A percentile compares a stretch with the other conserved stretches of the same genome.
These are phyloP conservation scores for Tachina fera DNA, from an alignment of 2,888 invertebrate genomes.

Conservation along the genomic window DNA sequence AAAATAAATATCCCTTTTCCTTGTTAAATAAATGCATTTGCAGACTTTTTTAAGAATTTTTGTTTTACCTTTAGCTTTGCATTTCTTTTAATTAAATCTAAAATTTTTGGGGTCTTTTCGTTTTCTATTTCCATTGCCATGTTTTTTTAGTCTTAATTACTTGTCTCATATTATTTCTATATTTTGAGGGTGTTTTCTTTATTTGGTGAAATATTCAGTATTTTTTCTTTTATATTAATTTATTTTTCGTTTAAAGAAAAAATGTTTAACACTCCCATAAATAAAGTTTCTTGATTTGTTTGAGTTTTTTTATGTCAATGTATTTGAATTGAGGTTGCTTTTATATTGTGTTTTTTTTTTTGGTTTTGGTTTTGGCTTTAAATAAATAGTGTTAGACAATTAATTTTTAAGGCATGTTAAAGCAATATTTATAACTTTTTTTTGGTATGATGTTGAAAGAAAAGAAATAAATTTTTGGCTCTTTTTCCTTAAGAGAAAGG, in stretches of 20 bases:
- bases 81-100: constrained; percentile 27
- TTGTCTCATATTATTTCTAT: constrained; percentile 40
- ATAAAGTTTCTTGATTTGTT: constrained; percentile 62
- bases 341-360: background rate
- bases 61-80: constrained; percentile 20
- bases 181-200: constrained; percentile 64
- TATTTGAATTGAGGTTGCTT: constrained; percentile 35
- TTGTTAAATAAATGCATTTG: constrained; percentile 34
- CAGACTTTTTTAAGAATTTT: background rate
- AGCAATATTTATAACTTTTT: constrained; percentile 63
- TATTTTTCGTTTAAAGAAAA: constrained; percentile 64
- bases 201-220: constrained; percentile 33
- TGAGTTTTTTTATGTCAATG: constrained; percentile 47
- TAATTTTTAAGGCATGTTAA: constrained; percentile 82
- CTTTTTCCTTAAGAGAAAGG: background rate
- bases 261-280: constrained; percentile 73
- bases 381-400: constrained; percentile 80
- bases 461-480: constrained; percentile 26
- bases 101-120: constrained; percentile 28
- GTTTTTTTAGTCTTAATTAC: constrained; percentile 42
- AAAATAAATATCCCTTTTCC: constrained; percentile 16
- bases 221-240: constrained; percentile 46
- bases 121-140: constrained; percentile 20
- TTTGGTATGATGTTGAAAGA: constrained; percentile 14
- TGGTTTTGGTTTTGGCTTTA: constrained; percentile 52